These are phyloP conservation scores for Elysia chlorotica DNA, from an alignment of 1,140 invertebrate genomes.

Conservation along the genomic window DNA sequence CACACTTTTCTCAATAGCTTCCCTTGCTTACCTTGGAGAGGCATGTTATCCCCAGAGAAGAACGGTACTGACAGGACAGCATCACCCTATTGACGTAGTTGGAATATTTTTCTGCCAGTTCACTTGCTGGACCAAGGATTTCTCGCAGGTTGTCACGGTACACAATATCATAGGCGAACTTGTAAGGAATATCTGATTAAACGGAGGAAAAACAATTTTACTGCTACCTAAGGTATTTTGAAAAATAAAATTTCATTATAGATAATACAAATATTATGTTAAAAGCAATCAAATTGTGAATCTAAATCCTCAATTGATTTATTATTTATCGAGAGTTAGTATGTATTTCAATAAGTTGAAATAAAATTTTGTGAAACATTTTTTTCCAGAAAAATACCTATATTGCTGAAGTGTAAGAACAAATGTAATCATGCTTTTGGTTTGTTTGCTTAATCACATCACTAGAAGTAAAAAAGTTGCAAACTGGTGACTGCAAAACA, in stretches of 20 bases:
- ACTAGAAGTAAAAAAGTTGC: too few relatives aligned
- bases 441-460: too few relatives aligned
- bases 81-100: slow-evolving; percentile 36
- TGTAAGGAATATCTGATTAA: slow-evolving; percentile 50
- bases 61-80: slow-evolving; percentile 33
- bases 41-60: slow-evolving; percentile 37
- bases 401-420: too few relatives aligned
- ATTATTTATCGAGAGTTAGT: not conserved
- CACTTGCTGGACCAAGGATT: slow-evolving; percentile 30
- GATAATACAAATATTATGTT: not conserved
- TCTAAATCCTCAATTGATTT: not conserved
- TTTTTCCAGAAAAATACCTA: too few relatives aligned
- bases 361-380: not conserved
- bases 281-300: not conserved
- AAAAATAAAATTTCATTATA: not conserved
- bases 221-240: too few relatives aligned
- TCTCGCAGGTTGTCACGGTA: slow-evolving; percentile 28
- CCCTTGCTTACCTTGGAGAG: slow-evolving; percentile 40
- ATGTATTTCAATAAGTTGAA: not conserved
- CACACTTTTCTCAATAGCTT: too few relatives aligned
- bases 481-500: too few relatives aligned
- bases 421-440: too few relatives aligned
- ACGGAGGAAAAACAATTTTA: too few relatives aligned
- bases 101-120: slow-evolving; percentile 44
- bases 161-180: slow-evolving; percentile 41